Evolutionary conservation across 2,797 vertebrate genomes (phyloP).

Genomic region (Danio aesculapii): DNA sequence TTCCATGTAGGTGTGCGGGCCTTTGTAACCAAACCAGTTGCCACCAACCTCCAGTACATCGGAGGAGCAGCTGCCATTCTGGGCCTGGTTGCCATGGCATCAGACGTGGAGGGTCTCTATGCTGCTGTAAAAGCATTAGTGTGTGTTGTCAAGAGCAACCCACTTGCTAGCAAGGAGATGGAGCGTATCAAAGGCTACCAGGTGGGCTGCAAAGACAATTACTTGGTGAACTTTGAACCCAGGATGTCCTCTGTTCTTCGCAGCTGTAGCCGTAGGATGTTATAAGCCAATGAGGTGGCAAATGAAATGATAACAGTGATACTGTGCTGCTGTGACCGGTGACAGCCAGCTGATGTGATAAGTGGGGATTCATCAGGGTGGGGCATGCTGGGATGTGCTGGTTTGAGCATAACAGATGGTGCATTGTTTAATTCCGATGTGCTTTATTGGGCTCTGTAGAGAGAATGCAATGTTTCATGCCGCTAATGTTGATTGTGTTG

Average conservation of each 20-base stretch:
- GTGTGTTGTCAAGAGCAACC: slow-evolving; percentile 97
- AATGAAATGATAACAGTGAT: slow-evolving; percentile 29
- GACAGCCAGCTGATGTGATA: slow-evolving; percentile 25
- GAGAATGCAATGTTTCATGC: slow-evolving; percentile 20
- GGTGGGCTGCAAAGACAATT: slow-evolving; percentile 73
- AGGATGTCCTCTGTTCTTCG: background rate
- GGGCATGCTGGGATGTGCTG: slow-evolving; percentile 26
- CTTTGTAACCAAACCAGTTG: slow-evolving; percentile 94
- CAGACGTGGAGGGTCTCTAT: slow-evolving; percentile 96
- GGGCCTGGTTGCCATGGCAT: slow-evolving; percentile 98
- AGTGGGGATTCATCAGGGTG: slow-evolving; percentile 17
- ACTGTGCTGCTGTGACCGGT: slow-evolving; percentile 15
- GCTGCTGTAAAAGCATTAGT: slow-evolving; percentile 98
- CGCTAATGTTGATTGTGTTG: slow-evolving; percentile 36
- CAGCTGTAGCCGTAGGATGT: slow-evolving; percentile 2
- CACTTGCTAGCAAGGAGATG: slow-evolving; percentile 98
- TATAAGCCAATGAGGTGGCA: slow-evolving; percentile 31
- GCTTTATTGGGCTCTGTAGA: slow-evolving; percentile 4
- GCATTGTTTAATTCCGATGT: slow-evolving; percentile 24
- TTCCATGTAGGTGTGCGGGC: slow-evolving; percentile 89
- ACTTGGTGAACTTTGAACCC: slow-evolving; percentile 15
- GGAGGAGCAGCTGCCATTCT: slow-evolving; percentile 97
- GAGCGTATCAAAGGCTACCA: slow-evolving; percentile 98
- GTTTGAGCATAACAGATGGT: slow-evolving; percentile 43
- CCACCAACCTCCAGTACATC: slow-evolving; percentile 95